A percentile compares a stretch with the other conserved stretches of the same genome.
These are phyloP conservation scores for Homalodisca vitripennis DNA, from an alignment of 1,140 invertebrate species.

Conservation along the genomic window DNA sequence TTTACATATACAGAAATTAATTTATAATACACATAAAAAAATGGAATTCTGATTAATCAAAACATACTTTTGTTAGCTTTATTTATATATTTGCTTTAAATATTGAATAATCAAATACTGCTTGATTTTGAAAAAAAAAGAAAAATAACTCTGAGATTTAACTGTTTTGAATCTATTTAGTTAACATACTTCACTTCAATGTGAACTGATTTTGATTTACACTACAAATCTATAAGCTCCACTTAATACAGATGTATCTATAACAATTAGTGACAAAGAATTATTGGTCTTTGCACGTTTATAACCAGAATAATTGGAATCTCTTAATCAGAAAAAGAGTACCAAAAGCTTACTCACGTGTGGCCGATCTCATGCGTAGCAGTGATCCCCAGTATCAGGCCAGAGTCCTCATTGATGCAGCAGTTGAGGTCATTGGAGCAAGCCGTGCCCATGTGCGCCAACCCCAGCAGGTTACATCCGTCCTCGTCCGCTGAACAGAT, in stretches of 20 bases:
- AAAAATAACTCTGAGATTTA: no score
- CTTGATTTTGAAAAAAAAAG: no score
- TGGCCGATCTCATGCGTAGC: slow-evolving; percentile 72
- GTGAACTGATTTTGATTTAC: no score
- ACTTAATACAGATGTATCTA: neutral
- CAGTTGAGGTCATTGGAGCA: slow-evolving; percentile 62
- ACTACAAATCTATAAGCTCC: neutral
- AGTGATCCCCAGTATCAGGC: slow-evolving; percentile 62
- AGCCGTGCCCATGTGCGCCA: slow-evolving; percentile 64
- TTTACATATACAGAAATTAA: no score
- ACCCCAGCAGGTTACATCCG: slow-evolving; percentile 62
- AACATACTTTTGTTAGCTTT: no score
- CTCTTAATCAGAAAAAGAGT: neutral
- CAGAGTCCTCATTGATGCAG: slow-evolving; percentile 67
- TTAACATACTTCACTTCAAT: no score
- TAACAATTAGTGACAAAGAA: neutral
- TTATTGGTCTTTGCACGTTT: neutral
- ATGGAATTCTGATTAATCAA: no score
- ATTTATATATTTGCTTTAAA: no score
- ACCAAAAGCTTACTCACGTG: slow-evolving; percentile 55
- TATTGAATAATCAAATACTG: no score
- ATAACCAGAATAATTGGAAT: no score
- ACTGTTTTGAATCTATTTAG: no score
- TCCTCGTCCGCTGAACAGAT: slow-evolving; percentile 58
- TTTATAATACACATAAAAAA: no score